phyloP scores from a whole-genome alignment of 2,113 vertebrate genomes.

The Dasyurus viverrinus region DNA sequence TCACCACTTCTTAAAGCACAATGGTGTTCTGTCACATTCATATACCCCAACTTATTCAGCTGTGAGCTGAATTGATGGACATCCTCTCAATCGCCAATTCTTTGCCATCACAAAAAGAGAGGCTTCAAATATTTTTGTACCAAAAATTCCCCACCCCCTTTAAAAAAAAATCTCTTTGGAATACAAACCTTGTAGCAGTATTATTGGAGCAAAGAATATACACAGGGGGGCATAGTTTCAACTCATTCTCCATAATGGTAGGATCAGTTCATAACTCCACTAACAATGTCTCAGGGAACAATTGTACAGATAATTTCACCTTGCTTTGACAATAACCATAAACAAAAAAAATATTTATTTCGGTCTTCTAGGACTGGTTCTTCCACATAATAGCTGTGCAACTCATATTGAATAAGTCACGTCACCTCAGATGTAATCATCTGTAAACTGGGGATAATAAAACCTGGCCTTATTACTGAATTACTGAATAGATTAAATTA shows the following conservation, averaged over 20 bases:
- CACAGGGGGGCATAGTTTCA: background rate
- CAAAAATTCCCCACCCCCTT: background rate
- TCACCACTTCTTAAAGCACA: background rate
- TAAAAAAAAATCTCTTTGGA: background rate
- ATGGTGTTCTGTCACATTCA: background rate
- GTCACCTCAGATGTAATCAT: background rate
- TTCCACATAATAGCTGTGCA: background rate
- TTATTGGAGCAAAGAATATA: background rate
- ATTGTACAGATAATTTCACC: background rate
- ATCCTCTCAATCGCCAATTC: background rate
- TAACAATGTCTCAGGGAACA: background rate
- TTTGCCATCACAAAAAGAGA: background rate
- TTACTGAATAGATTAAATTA: background rate
- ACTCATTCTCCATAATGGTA: background rate
- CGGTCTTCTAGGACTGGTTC: background rate
- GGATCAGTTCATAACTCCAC: background rate
- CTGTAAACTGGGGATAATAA: background rate
- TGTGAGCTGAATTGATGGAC: background rate
- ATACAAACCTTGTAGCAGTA: background rate
- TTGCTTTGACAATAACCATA: background rate
- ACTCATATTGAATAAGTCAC: slow-evolving; percentile 2
- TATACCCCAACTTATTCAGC: background rate
- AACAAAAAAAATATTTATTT: background rate
- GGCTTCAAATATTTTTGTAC: background rate
- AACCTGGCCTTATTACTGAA: background rate